phyloP scores from a whole-genome alignment of 2,113 vertebrate genomes.

The Anguilla rostrata region DNA sequence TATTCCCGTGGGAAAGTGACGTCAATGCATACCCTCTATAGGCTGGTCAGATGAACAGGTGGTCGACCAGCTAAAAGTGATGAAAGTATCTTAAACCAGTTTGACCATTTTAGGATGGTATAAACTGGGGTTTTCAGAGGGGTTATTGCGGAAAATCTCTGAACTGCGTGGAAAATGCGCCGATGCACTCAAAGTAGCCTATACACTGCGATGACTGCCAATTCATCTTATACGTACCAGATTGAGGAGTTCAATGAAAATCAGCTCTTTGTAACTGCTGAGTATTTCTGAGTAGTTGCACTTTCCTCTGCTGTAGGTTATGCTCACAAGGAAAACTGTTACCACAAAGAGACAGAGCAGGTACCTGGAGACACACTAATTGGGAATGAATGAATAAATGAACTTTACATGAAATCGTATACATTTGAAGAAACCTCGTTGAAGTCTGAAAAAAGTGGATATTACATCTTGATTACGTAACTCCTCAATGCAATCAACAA shows the following conservation, averaged over 20 bases:
- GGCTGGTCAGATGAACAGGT: no score
- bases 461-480: no score
- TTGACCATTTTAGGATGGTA: no score
- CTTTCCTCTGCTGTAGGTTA: constrained; percentile 49
- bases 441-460: no score
- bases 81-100: no score
- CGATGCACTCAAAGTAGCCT: neutral
- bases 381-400: constrained; percentile 15
- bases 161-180: no score
- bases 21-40: no score
- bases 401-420: neutral
- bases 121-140: no score
- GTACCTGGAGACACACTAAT: constrained; percentile 63
- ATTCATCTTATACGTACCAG: constrained; percentile 51
- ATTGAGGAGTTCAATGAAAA: constrained; percentile 63
- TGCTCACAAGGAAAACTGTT: constrained; percentile 54
- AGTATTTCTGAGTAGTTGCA: constrained; percentile 67
- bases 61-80: no score
- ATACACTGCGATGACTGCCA: neutral
- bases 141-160: no score
- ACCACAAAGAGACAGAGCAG: constrained; percentile 58
- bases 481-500: no score
- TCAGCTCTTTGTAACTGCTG: constrained; percentile 58
- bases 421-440: neutral
- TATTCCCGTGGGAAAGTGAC: no score